phyloP scores from a whole-genome alignment of 2,888 invertebrate genomes.

The Lasioglossum oenotherae region DNA sequence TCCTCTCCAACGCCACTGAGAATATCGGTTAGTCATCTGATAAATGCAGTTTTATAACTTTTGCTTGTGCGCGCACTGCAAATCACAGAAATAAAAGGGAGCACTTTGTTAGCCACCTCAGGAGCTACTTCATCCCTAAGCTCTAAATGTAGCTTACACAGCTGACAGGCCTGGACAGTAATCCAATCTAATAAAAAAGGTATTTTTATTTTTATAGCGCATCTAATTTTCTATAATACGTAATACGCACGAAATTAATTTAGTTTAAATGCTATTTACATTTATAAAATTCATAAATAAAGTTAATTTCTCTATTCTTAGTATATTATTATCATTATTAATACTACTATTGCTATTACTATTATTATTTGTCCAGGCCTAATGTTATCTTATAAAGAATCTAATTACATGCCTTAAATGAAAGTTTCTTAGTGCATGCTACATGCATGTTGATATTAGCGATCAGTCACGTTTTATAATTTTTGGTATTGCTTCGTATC shows the following conservation, averaged over 20 bases:
- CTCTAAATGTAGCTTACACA: constrained; percentile 57
- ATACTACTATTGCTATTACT: not conserved
- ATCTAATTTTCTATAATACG: constrained; percentile 21
- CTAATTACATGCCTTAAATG: constrained; percentile 46
- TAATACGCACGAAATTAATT: not conserved
- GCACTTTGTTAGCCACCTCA: constrained; percentile 78
- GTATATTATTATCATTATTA: not conserved
- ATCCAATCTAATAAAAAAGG: constrained; percentile 28
- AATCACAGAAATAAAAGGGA: constrained; percentile 80
- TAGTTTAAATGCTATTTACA: constrained; percentile 13
- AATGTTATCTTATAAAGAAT: constrained; percentile 30
- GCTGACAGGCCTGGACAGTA: constrained; percentile 47
- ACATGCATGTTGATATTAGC: constrained; percentile 61
- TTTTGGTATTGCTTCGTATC: constrained; percentile 31
- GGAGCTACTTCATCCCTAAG: constrained; percentile 63
- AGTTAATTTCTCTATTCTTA: constrained; percentile 15
- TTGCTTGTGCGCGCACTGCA: constrained; percentile 83
- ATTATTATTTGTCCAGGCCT: constrained; percentile 55
- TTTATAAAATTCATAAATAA: constrained; percentile 5
- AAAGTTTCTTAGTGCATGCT: constrained; percentile 58
- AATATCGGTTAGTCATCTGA: constrained; percentile 85
- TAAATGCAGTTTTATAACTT: constrained; percentile 84
- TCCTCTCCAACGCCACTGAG: constrained; percentile 82
- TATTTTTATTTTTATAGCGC: constrained; percentile 1
- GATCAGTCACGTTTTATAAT: not conserved